These are phyloP conservation scores for Sanderia malayensis DNA, from an alignment of 30 jellyfish, hydroid and myxozoan genomes.

Conservation along the genomic window DNA sequence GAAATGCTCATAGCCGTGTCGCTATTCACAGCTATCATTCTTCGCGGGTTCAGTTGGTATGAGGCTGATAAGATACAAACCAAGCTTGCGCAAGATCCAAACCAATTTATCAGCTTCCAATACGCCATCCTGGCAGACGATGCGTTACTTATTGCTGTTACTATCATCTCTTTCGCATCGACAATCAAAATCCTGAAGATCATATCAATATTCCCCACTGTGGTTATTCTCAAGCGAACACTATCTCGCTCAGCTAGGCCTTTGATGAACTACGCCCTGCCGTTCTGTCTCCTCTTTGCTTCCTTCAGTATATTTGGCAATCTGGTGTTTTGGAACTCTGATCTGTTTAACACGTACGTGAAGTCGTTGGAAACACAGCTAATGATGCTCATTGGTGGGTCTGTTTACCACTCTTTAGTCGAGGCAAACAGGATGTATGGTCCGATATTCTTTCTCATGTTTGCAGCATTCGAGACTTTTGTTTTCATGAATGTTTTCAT, in stretches of 20 bases:
- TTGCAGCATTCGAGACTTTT: conserved; percentile 31
- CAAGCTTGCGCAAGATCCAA: conserved; percentile 28
- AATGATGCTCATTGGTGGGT: conserved; percentile 44
- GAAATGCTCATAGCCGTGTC: conserved; percentile 25
- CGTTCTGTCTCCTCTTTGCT: conserved; percentile 7
- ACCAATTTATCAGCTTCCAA: conserved; percentile 49
- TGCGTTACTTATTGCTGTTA: conserved; percentile 29
- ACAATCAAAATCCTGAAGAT: conserved; percentile 38
- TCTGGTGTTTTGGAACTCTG: conserved; percentile 21
- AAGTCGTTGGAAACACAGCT: conserved; percentile 38
- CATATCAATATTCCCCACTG: conserved; percentile 30
- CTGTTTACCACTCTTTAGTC: conserved; percentile 23
- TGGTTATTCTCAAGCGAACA: conserved; percentile 18
- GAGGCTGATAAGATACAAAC: conserved; percentile 20
- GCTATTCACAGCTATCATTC: conserved; percentile 16
- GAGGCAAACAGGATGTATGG: conserved; percentile 27
- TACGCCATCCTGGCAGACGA: conserved; percentile 54
- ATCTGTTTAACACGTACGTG: conserved; percentile 13
- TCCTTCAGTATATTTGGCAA: conserved; percentile 29
- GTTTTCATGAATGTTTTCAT: conserved; percentile 38
- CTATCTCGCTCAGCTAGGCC: conserved; percentile 30
- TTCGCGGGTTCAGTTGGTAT: conserved; percentile 26
- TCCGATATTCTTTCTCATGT: conserved; percentile 32
- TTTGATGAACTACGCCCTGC: conserved; percentile 27
- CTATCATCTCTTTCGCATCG: conserved; percentile 40